A percentile compares a stretch with the other conserved stretches of the same genome.
Conservation (phyloP, 2,113 vertebrate species). For the Ploceus nigricollis region DNA sequence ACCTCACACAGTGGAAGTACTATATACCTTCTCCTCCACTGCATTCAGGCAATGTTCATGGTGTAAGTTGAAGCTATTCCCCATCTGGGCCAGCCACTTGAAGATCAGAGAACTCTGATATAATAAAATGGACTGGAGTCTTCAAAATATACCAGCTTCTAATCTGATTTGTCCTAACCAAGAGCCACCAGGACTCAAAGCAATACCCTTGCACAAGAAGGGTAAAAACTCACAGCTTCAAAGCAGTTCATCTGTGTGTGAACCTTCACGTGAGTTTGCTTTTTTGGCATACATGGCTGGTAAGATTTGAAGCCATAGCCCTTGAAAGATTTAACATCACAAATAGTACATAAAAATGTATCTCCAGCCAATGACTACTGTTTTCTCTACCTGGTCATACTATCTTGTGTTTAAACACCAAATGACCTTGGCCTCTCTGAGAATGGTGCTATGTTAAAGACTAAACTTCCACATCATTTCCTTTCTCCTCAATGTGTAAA, state of each 20-base stretch:
- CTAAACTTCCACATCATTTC: slow-evolving; percentile 15
- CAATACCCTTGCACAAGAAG: not conserved
- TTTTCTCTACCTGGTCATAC: not conserved
- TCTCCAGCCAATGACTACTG: not conserved
- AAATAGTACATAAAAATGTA: not conserved
- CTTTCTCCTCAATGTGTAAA: slow-evolving; percentile 13
- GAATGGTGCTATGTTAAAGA: not conserved
- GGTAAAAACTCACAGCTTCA: not conserved
- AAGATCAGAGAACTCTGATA: not conserved
- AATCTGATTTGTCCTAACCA: not conserved
- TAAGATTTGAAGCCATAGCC: not conserved
- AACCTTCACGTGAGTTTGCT: not conserved
- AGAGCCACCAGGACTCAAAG: not conserved
- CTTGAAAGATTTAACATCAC: not conserved
- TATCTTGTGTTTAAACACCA: not conserved
- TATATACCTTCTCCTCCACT: not conserved
- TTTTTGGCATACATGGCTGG: not conserved
- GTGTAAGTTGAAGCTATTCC: not conserved
- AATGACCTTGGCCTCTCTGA: not conserved
- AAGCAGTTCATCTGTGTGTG: not conserved
- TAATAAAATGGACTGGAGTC: not conserved
- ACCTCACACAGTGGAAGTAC: not conserved
- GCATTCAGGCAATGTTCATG: not conserved
- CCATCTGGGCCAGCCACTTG: not conserved
- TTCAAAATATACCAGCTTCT: not conserved